Evolutionary conservation across 2,888 invertebrate genomes (phyloP), one percentile per base, ranked within the genome.

Genomic region (Thymelicus lineola): DNA sequence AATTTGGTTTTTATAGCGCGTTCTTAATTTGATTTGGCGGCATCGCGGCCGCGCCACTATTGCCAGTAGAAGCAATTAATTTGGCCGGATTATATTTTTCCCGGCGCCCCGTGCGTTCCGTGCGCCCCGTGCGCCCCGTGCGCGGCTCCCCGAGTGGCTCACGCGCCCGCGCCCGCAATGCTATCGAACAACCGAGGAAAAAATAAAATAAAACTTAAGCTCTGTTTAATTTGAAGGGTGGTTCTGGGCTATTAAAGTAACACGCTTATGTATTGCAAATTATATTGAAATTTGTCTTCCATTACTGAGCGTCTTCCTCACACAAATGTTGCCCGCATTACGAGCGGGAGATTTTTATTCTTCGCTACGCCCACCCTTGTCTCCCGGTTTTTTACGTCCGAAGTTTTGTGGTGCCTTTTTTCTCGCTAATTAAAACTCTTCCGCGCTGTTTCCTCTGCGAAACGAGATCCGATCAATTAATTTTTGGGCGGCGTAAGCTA

Each of bases 251-350:
- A 94, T 94, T 94, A 94, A 94, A 93, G 93, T 94, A 94, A 93
- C 93, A 94, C 94, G 94, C 94, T 93, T 94, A 94, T 94, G 94
- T 94, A 94, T 93, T 94, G 93, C 93, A 94, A 94, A 94, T 94
- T 93, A 94, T 94, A 94, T 94, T 93, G 94, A 94, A 93, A 93
- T 93, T 93, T 93, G 93, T 93, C 93, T 93, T 93, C 93, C 92
- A 93, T 93, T 93, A 93, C 93, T 88, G 89, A 88, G 90, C 88
- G 88, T 88, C 91, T 93, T 93, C 91, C 92, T 93, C 89, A 93
- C 93, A 93, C 93, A 93, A 93, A 93, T 93, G 93, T 92, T 92
- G 90, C 90, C 93, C 93, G 93, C 91, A 90, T 92, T 93, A 92
- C 89, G 91, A 86, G 84, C 89, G 91, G 91, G 89, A 89, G 90